A percentile compares a stretch with the other conserved stretches of the same genome.
phyloP scores from a whole-genome alignment of 2,797 vertebrate species.

The Crotalus adamanteus region DNA sequence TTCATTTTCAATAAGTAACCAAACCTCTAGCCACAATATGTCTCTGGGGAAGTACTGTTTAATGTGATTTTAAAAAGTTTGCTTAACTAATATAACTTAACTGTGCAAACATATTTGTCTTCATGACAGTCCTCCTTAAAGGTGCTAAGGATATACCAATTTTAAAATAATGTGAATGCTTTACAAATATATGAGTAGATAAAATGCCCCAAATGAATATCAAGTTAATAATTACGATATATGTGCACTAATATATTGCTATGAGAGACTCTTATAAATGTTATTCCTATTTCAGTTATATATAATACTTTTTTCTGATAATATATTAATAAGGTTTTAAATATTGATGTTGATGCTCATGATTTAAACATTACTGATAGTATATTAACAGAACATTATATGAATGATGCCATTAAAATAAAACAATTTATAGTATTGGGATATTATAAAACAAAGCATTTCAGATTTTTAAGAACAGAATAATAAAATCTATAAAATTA shows the following conservation, averaged over 20 bases:
- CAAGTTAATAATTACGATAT: not conserved
- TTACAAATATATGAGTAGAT: not conserved
- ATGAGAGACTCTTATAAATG: not conserved
- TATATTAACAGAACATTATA: not conserved
- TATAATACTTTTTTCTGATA: not conserved
- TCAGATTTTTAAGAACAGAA: constrained; percentile 25
- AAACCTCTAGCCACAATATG: constrained; percentile 55
- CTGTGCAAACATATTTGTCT: constrained; percentile 48
- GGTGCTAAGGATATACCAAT: not conserved
- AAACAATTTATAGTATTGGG: not conserved
- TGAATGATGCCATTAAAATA: not conserved
- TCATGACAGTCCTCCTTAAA: constrained; percentile 36
- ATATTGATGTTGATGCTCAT: constrained; percentile 19
- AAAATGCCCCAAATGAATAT: not conserved
- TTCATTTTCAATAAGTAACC: constrained; percentile 42
- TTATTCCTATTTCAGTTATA: not conserved
- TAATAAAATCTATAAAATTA: constrained; percentile 19
- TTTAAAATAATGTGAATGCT: not conserved
- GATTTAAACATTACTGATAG: not conserved
- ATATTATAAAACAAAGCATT: constrained; percentile 17
- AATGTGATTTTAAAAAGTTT: constrained; percentile 56
- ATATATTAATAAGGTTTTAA: constrained; percentile 18
- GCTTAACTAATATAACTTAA: constrained; percentile 50
- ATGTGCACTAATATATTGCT: not conserved
- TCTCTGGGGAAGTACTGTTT: constrained; percentile 54